Conservation (phyloP, 1,140 invertebrate species). For the Microplitis mediator region DNA sequence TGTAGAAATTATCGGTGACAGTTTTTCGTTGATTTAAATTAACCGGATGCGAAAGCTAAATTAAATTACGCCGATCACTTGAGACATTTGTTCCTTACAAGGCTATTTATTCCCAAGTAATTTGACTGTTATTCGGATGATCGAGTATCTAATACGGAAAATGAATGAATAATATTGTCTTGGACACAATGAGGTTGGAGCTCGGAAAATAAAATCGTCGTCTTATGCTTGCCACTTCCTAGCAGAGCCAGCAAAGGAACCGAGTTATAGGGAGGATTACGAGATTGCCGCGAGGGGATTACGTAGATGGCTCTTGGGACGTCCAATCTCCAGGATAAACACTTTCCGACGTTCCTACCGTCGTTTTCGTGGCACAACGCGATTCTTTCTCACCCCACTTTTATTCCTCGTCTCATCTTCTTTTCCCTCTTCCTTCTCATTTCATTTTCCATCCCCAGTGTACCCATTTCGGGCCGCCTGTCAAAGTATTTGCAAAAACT, state of each 20-base stretch:
- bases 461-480: background rate
- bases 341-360: constrained; percentile 54
- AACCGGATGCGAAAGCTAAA: no score
- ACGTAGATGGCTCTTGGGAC: constrained; percentile 58
- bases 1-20: no score
- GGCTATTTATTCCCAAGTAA: no score
- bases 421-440: background rate
- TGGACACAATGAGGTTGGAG: constrained; percentile 37
- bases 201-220: constrained; percentile 6
- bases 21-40: no score
- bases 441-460: no score
- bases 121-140: background rate
- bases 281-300: constrained; percentile 61
- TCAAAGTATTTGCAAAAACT: constrained; percentile 20
- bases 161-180: constrained; percentile 49
- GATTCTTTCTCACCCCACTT: constrained; percentile 6
- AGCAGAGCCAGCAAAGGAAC: constrained; percentile 15
- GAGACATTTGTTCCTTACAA: no score
- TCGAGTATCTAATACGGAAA: constrained; percentile 22
- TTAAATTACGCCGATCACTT: no score
- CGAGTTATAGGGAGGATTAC: constrained; percentile 61
- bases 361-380: constrained; percentile 2
- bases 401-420: background rate
- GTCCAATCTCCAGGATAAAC: constrained; percentile 63
- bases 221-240: constrained; percentile 28